A percentile compares a stretch with the other conserved stretches of the same genome.
Conservation (phyloP, 2,113 vertebrate species). For the Heterocephalus glaber region DNA sequence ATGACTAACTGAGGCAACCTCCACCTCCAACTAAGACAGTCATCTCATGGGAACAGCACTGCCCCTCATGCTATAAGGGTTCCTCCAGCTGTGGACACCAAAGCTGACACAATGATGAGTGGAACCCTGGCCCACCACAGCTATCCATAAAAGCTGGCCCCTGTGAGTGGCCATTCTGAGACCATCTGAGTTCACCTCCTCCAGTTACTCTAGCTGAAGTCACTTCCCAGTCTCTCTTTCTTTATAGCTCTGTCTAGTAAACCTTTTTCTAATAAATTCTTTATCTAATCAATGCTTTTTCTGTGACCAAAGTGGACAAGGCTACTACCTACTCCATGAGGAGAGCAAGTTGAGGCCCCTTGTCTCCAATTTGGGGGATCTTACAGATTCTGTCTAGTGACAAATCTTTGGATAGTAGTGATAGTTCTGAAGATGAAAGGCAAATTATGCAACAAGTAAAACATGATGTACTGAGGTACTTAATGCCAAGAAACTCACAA, state of each 20-base stretch:
- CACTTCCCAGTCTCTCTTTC: neutral
- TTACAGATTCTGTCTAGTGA: neutral
- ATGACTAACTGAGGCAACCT: neutral
- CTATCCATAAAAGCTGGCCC: neutral
- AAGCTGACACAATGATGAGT: neutral
- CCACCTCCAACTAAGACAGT: neutral
- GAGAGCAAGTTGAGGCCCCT: neutral
- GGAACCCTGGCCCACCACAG: neutral
- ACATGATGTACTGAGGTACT: neutral
- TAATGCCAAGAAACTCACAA: conserved; percentile 31
- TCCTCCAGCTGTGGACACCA: neutral
- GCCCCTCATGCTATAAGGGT: neutral
- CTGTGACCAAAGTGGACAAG: neutral
- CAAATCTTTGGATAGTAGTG: neutral
- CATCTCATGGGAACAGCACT: neutral
- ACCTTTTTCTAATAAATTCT: neutral
- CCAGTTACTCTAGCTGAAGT: neutral
- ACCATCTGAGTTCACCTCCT: neutral
- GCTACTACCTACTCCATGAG: neutral
- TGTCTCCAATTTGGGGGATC: neutral
- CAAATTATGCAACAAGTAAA: conserved; percentile 20
- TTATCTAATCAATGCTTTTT: neutral
- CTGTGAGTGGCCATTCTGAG: neutral
- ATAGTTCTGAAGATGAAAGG: conserved; percentile 19
- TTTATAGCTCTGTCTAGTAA: neutral